Base-by-base conservation (phyloP, 2,113 vertebrate species). In the Aleadryas rufinucha region DNA sequence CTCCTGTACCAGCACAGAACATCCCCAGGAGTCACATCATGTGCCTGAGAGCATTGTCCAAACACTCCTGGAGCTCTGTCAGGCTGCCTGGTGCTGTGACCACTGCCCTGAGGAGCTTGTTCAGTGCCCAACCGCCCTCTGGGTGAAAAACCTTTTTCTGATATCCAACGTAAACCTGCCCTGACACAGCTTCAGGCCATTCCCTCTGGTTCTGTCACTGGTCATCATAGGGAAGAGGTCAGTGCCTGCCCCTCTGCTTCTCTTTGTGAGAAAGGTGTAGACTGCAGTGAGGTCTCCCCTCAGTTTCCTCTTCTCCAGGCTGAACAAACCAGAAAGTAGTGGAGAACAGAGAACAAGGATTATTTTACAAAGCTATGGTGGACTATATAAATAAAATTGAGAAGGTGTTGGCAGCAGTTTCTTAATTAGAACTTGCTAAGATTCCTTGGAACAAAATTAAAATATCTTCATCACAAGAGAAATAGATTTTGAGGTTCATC, bases 361-460 rank as follows among this genome's bases (percentile, higher is more conserved):
- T 83, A n/a, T 91, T 90, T 75, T 35, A 68, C 41, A 72, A 76
- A 72, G 49, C 22, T 85, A 7, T 59, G n/a, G 13, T 87, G 35
- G 37, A 28, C 75, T 90, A 42, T 28, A 83, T 65, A 93, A 93
- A 95, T 91, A 94, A 96, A 87, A 85, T 22, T 63, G 50, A 70
- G 87, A 79, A 74, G 60, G 66, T 65, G 78, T 79, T 79, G 66
- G 42, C 87, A 95, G 87, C 78, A 88, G 59, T 72, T 91, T 91
- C 84, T 87, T 85, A 76, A 61, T 87, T 72, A 94, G 74, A 76
- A 76, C 35, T 89, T 70, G 63, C 42, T 77, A 49, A 70, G 74
- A 68, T 65, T 87, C 35, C 87, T 83, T 70, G 56, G 61, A 95
- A 87, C 57, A 72, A 78, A 87, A 72, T 37, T 64, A 63, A 84